Base-by-base conservation (phyloP, 2,113 vertebrate species). In the Pelecanus crispus region DNA sequence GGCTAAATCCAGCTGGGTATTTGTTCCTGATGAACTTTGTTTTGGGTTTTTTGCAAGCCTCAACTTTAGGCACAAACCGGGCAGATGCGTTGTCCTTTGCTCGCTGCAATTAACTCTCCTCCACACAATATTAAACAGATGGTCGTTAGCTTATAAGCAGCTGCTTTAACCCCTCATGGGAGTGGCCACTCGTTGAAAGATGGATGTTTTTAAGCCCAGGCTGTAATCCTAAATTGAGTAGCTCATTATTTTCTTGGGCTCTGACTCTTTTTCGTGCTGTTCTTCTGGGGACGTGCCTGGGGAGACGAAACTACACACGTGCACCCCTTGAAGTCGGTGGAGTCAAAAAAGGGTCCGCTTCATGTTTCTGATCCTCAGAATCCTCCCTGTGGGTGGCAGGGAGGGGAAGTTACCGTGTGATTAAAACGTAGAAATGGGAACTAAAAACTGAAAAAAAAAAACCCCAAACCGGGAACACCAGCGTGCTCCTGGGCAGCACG, bases 181-280 rank as follows among this genome's bases (percentile, higher is more conserved):
- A 88, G 66, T 34, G 31, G 34, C 78, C 24, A 19, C 70, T 84
- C 9, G 2, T 28, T 53, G 40, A 81, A 29, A 36, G 0, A 0
- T 28, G 17, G 24, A 52, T 12, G 17, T 55, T 87, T 89, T 89
- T 38, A 87, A 94, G 17, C 14, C 36, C 40, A 26, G 78, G 40
- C 44, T 95, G 16, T 82, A 68, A 94, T 93, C 26, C 36, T 55
- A 28, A 66, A 34, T 7, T 14, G 71, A 86, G 49, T 24, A n/a
- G 66, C 78, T 88, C 17, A 1, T 72, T 68, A 40, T 45, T 88
- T 75, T 53, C 21, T 75, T 53, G 58, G 52, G 3, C 13, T 75
- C 44, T 0, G 0, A 2, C 38, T 94, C 10, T 2, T 2, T 66
- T 79, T 71, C 0, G 0, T 32, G 17, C 55, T 40, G 45, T 40